These are phyloP conservation scores for Sabellastarte sp. DNA, from an alignment of 2,888 invertebrate species.

Conservation along the genomic window DNA sequence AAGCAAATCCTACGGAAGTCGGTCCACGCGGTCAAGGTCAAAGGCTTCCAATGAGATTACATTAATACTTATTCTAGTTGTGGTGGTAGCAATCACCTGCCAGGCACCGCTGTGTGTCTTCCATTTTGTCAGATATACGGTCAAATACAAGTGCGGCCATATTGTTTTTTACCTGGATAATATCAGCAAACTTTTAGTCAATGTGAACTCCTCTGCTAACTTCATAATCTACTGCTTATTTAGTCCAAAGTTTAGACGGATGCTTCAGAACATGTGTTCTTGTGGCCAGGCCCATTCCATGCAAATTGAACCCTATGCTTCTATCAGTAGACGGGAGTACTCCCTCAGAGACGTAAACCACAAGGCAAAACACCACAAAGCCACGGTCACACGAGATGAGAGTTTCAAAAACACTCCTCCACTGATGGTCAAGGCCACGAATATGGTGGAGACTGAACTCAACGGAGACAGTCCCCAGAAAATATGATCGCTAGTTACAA, in stretches of 20 bases:
- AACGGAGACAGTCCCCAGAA: too few relatives aligned
- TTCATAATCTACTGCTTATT: slow-evolving; percentile 32
- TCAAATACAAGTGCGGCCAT: slow-evolving; percentile 22
- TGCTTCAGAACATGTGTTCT: too few relatives aligned
- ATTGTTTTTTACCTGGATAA: slow-evolving; percentile 31
- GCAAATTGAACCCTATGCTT: too few relatives aligned
- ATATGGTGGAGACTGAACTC: too few relatives aligned
- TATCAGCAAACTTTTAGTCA: slow-evolving; percentile 30
- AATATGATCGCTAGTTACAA: too few relatives aligned
- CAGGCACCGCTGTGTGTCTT: slow-evolving; percentile 32
- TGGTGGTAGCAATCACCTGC: slow-evolving; percentile 31
- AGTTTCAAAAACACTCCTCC: too few relatives aligned
- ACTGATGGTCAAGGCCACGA: too few relatives aligned
- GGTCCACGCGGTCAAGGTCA: not conserved
- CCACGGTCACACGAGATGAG: too few relatives aligned
- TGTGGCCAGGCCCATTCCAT: too few relatives aligned
- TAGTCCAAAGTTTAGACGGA: slow-evolving; percentile 26
- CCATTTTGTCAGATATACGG: slow-evolving; percentile 29
- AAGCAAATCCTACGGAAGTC: not conserved
- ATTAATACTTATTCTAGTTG: slow-evolving; percentile 21
- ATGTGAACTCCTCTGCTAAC: slow-evolving; percentile 29
- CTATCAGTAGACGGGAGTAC: too few relatives aligned
- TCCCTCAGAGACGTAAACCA: too few relatives aligned
- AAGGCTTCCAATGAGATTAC: not conserved
- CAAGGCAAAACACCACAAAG: too few relatives aligned